Conservation (phyloP, 1,140 invertebrate genomes). For the Tetramorium parvispinum region DNA sequence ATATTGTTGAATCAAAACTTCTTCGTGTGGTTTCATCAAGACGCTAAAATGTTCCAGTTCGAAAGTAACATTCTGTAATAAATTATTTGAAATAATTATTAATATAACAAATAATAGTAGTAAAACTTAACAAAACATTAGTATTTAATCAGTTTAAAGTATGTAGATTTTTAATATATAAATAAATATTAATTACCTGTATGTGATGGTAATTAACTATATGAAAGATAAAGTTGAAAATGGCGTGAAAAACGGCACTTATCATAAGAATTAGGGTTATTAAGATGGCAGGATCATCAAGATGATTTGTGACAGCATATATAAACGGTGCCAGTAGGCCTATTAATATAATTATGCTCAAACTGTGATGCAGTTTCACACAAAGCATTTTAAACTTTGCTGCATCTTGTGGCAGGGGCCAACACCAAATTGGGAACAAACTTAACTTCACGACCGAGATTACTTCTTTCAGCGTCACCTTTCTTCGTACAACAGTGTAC, state of each 20-base stretch:
- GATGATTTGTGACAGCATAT: not conserved
- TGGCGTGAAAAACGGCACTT: not conserved
- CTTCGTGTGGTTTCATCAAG: not conserved
- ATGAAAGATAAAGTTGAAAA: not conserved
- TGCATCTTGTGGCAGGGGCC: not conserved
- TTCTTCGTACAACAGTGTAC: not conserved
- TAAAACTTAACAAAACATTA: not conserved
- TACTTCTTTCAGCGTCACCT: not conserved
- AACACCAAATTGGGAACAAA: not conserved
- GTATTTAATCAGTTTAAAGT: no score
- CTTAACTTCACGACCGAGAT: not conserved
- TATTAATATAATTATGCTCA: not conserved
- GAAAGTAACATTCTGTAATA: slow-evolving; percentile 10
- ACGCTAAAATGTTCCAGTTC: not conserved
- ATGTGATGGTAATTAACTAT: not conserved
- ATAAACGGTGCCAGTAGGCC: not conserved
- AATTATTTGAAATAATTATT: not conserved
- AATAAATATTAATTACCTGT: slow-evolving; percentile 1
- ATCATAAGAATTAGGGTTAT: not conserved
- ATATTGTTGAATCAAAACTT: slow-evolving; percentile 5
- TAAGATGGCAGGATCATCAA: not conserved
- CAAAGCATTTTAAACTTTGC: not conserved
- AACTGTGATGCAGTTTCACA: not conserved
- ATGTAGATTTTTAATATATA: not conserved
- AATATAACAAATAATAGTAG: not conserved